phyloP scores from a whole-genome alignment of 2,888 invertebrate genomes.

The Oligia strigilis region DNA sequence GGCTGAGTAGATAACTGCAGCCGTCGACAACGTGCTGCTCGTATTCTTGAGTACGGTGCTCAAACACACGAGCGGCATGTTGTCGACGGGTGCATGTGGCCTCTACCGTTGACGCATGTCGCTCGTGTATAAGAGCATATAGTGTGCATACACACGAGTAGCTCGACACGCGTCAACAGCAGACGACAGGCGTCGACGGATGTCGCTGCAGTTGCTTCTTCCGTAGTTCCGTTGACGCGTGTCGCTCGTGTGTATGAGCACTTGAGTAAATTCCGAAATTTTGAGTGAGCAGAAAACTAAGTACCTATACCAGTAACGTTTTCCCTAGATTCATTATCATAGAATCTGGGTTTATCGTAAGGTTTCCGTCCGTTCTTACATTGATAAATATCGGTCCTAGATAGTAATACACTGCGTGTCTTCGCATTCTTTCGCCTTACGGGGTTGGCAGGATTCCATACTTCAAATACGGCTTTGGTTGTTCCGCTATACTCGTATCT shows the following conservation, averaged over 20 bases:
- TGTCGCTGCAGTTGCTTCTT: no score
- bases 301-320: background rate
- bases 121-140: no score
- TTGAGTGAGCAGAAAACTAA: no score
- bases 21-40: background rate
- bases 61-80: no score
- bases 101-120: no score
- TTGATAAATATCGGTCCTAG: constrained; percentile 19
- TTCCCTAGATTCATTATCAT: background rate
- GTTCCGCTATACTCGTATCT: constrained; percentile 7
- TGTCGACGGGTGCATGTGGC: no score
- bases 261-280: background rate
- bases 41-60: no score
- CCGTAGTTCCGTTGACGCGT: no score
- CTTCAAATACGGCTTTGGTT: constrained; percentile 10
- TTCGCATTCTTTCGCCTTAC: constrained; percentile 37
- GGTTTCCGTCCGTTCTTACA: constrained; percentile 14
- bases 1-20: background rate
- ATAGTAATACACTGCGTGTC: constrained; percentile 24
- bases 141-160: no score
- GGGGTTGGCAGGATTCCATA: constrained; percentile 27
- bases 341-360: background rate
- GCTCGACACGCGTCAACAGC: no score
- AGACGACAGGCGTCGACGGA: no score
- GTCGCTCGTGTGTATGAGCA: no score